Base-by-base conservation (phyloP, 2,888 invertebrate genomes). In the Himalopsyche kuldschensis region DNA sequence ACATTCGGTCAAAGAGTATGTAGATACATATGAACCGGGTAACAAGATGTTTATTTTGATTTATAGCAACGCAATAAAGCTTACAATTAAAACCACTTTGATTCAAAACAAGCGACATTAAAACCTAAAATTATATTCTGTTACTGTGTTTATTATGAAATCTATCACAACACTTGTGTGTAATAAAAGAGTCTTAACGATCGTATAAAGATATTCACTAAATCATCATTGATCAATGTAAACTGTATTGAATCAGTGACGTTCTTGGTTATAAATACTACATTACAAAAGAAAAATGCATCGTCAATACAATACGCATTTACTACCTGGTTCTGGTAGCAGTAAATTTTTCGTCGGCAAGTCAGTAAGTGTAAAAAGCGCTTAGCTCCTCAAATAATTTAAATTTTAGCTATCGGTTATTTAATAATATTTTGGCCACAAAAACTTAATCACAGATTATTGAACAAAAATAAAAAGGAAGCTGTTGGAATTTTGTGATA, bases 51-150 rank as follows among this genome's bases (percentile, higher is more conserved):
- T 69, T 15, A 30, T 69, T 24, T 69, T 69, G 69, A 69, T 69
- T 69, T 69, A 69, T 69, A 69, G 11, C 69, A n/a, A 27, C 69
- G 11, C 27, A 69, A 69, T 69, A 69, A 69, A 69, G 11, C 69
- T 69, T 69, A 69, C 69, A 69, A 69, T 69, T 69, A 69, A 69
- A 69, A 69, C 69, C 69, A 69, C 69, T 69, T 69, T 69, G 55
- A 55, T 20, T 55, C 69, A 30, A 69, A 27, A 69, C 69, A 27
- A 69, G 69, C 69, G 69, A 69, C 69, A 69, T 69, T 69, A 69
- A 69, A 27, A 69, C 27, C 30, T 30, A 69, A 69, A 69, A 69
- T 69, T 69, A 27, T 69, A 69, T 69, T 69, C 24, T 69, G 24
- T 69, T 69, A 30, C 24, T 69, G 20, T 27, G 69, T 69, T 30